Evolutionary conservation across 30 jellyfish, hydroid and myxozoan species (phyloP).

Genomic region (Catostylus mosaicus): DNA sequence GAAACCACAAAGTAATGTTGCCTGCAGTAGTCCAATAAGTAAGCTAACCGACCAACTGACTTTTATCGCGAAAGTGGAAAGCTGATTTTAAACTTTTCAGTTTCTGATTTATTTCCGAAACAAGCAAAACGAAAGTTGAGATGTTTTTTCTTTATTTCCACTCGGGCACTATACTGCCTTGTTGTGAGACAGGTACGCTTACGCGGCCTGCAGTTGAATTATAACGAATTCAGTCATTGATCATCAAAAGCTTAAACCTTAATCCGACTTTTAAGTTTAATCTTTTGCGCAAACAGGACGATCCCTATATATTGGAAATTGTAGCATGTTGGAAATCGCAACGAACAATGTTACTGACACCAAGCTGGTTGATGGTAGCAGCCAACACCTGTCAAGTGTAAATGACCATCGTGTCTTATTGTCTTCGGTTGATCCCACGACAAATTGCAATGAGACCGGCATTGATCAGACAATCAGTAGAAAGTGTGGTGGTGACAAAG

Average conservation of each 20-base stretch:
- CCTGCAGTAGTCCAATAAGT: too few species aligned
- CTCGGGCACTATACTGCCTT: too few species aligned
- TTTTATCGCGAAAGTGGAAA: too few species aligned
- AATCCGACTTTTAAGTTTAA: constrained; percentile 22
- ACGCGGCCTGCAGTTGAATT: too few species aligned
- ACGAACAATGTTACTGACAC: constrained; percentile 35
- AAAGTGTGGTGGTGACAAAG: constrained; percentile 35
- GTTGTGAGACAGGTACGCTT: too few species aligned
- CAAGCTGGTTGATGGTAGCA: constrained; percentile 29
- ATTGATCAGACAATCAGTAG: constrained; percentile 17
- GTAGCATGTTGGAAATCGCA: constrained; percentile 41
- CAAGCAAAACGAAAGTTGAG: too few species aligned
- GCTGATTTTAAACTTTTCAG: too few species aligned
- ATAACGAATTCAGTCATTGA: too few species aligned
- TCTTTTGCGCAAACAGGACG: constrained; percentile 39
- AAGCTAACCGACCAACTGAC: too few species aligned
- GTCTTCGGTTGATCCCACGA: constrained; percentile 59
- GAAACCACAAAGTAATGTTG: too few species aligned
- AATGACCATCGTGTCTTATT: constrained; percentile 72
- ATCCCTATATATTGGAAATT: neutral
- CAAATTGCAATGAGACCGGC: constrained; percentile 25
- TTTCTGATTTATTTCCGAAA: too few species aligned
- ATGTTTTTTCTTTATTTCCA: too few species aligned
- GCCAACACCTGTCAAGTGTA: constrained; percentile 62
- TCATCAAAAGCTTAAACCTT: neutral